Percentiles rank a stretch among this genome's conserved stretches.
Evolutionary conservation across 2,888 invertebrate genomes (phyloP).

Genomic region (Caenorhabditis afra): DNA sequence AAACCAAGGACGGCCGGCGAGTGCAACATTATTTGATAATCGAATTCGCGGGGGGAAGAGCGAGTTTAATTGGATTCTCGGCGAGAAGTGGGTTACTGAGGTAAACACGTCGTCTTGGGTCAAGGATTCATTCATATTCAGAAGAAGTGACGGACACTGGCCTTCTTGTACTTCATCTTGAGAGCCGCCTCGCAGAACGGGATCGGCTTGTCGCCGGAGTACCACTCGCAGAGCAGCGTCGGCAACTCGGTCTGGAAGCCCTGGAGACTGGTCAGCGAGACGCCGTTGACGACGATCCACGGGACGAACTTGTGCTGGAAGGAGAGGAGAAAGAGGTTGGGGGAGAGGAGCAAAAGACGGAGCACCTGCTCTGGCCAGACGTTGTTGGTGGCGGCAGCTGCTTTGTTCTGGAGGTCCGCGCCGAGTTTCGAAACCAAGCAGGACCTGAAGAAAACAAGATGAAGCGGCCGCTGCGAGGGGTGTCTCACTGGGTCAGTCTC

Average conservation of each 20-base stretch:
- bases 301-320: slow-evolving; percentile 73
- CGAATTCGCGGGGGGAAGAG: slow-evolving; percentile 23
- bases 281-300: slow-evolving; percentile 76
- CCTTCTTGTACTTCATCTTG: slow-evolving; percentile 55
- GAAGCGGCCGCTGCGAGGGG: neutral
- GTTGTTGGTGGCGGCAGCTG: slow-evolving; percentile 69
- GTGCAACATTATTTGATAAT: slow-evolving; percentile 56
- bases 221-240: slow-evolving; percentile 69
- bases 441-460: slow-evolving; percentile 53
- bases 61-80: slow-evolving; percentile 46
- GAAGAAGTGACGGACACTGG: slow-evolving; percentile 41
- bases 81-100: slow-evolving; percentile 38
- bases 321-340: neutral
- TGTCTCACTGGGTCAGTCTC: slow-evolving; percentile 66
- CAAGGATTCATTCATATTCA: slow-evolving; percentile 37
- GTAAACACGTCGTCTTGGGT: slow-evolving; percentile 48
- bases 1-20: slow-evolving; percentile 22
- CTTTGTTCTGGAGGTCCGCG: slow-evolving; percentile 68
- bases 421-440: slow-evolving; percentile 72
- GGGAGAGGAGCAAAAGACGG: neutral
- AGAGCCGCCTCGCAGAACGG: slow-evolving; percentile 66
- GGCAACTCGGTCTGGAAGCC: slow-evolving; percentile 64
- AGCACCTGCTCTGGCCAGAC: slow-evolving; percentile 67
- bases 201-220: slow-evolving; percentile 65
- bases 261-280: slow-evolving; percentile 65